These are phyloP conservation scores for Sciaenops ocellatus DNA, from an alignment of 2,797 vertebrate species.

Conservation along the genomic window DNA sequence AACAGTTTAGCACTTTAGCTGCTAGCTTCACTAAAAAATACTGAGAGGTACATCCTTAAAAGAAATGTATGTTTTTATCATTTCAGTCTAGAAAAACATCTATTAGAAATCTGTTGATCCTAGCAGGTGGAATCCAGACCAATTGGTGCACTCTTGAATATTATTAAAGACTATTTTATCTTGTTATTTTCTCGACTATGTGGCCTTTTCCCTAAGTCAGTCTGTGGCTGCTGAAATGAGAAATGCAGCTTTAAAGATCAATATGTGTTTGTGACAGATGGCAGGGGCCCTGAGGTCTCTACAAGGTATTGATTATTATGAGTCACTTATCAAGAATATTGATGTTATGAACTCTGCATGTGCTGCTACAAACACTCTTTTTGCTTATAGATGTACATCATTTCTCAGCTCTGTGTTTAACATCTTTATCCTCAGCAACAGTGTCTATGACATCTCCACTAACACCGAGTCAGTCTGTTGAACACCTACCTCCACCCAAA, in stretches of 20 bases:
- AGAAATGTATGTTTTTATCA: not conserved
- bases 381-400: not conserved
- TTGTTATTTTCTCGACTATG: not conserved
- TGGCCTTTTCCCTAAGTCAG: conserved; percentile 6
- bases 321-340: conserved; percentile 50
- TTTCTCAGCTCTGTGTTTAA: conserved; percentile 7
- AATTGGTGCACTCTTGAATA: not conserved
- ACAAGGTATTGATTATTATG: conserved; percentile 47
- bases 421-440: conserved; percentile 43
- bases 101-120: not conserved
- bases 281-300: conserved; percentile 21
- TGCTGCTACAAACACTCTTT: not conserved
- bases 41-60: not conserved
- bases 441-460: conserved; percentile 36
- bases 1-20: not conserved
- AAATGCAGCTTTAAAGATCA: conserved; percentile 46
- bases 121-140: not conserved
- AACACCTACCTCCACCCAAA: conserved; percentile 30
- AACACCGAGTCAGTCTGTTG: not conserved
- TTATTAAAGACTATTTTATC: conserved; percentile 12
- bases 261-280: conserved; percentile 56
- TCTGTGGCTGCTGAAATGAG: conserved; percentile 4
- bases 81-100: not conserved
- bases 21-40: not conserved
- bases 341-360: conserved; percentile 14